Conservation (phyloP, 2,113 vertebrate species). For the Fregata magnificens region DNA sequence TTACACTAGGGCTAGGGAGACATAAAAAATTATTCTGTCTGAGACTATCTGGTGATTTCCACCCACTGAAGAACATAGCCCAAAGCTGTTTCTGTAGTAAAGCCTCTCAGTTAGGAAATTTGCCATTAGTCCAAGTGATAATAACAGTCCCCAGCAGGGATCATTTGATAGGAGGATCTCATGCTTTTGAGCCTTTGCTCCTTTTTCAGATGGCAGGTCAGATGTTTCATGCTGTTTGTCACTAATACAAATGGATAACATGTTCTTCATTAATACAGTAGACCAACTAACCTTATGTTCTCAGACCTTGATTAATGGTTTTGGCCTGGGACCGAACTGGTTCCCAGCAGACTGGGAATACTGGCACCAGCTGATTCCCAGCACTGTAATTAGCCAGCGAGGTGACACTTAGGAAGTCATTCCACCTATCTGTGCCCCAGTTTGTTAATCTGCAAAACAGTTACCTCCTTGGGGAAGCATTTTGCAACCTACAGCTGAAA, state of each 20-base stretch:
- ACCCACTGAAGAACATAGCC: neutral
- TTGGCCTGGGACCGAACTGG: neutral
- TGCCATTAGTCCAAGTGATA: neutral
- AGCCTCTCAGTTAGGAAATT: neutral
- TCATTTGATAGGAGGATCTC: neutral
- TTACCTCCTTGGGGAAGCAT: neutral
- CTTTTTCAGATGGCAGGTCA: neutral
- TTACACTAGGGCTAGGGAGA: neutral
- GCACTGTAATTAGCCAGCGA: neutral
- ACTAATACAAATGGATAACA: neutral
- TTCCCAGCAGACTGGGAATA: neutral
- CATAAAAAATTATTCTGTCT: neutral
- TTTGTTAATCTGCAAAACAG: neutral
- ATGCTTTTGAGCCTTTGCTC: neutral
- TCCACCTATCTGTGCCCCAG: neutral
- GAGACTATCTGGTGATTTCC: neutral
- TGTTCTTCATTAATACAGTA: neutral
- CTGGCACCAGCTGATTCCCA: neutral
- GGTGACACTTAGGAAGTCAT: neutral
- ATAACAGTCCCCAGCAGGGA: neutral
- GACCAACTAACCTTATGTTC: neutral
- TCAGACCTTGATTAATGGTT: neutral
- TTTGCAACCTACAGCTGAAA: neutral
- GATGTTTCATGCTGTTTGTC: neutral
- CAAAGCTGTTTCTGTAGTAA: neutral